These are phyloP conservation scores for Drosophila kuntzei DNA, from an alignment of 2,888 invertebrate species.

Conservation along the genomic window DNA sequence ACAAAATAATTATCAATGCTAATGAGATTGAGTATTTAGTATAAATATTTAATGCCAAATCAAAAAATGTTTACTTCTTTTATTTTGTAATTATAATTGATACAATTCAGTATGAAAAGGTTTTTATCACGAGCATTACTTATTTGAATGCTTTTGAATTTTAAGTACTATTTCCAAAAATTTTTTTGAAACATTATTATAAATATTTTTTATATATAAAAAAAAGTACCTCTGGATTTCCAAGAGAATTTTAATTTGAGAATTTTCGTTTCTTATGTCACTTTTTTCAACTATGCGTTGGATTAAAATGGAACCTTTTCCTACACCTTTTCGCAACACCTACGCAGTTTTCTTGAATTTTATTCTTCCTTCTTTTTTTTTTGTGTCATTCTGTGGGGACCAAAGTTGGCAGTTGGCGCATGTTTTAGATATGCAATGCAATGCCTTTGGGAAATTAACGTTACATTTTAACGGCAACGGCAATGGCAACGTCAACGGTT, in stretches of 20 bases:
- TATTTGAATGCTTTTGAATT: no score
- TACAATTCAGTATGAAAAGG: no score
- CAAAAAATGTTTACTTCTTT: no score
- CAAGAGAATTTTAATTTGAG: neutral
- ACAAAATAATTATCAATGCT: no score
- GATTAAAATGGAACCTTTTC: conserved; percentile 25
- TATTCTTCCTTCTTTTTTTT: neutral
- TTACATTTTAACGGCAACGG: conserved; percentile 60
- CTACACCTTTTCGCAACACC: conserved; percentile 31
- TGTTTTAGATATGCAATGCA: conserved; percentile 70
- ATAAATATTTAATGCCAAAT: no score
- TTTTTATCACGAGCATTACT: no score
- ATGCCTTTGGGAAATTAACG: conserved; percentile 74
- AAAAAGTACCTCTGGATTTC: neutral
- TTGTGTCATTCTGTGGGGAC: conserved; percentile 20
- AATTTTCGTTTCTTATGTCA: neutral
- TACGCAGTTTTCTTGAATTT: conserved; percentile 43
- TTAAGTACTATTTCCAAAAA: no score
- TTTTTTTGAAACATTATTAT: no score
- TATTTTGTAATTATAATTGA: no score
- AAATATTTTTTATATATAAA: no score
- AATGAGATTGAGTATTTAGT: no score
- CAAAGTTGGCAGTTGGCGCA: conserved; percentile 52
- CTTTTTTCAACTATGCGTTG: neutral
- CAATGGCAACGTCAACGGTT: conserved; percentile 33